These are phyloP conservation scores for Manis crassicaudata DNA, from an alignment of 2,797 vertebrate genomes.

Conservation along the genomic window DNA sequence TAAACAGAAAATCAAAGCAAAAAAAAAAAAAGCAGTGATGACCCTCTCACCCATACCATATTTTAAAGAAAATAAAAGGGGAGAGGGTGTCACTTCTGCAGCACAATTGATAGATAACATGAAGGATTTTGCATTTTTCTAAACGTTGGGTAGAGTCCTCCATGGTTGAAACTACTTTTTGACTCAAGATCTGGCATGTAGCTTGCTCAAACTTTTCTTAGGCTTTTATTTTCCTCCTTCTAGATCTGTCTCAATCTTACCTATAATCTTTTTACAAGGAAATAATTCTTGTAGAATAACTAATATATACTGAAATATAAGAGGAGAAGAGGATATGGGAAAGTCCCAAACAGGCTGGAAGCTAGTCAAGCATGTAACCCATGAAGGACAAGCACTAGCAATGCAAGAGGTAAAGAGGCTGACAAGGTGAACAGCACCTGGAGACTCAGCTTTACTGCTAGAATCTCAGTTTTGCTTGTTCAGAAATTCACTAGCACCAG, in stretches of 20 bases:
- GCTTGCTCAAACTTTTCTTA: background rate
- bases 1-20: background rate
- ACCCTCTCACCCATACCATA: background rate
- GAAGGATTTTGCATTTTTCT: background rate
- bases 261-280: background rate
- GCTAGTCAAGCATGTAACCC: background rate
- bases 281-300: background rate
- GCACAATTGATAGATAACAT: background rate
- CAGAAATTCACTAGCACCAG: background rate
- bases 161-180: background rate
- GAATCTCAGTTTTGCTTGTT: background rate
- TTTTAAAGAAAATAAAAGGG: slow-evolving; percentile 7
- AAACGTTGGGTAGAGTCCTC: background rate
- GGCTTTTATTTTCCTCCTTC: background rate
- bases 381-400: background rate
- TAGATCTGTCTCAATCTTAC: background rate
- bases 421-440: background rate
- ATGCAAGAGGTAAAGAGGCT: background rate
- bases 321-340: background rate
- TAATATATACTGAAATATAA: background rate
- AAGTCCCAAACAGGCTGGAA: background rate
- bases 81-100: background rate
- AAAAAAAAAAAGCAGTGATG: background rate
- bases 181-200: background rate
- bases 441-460: background rate